Base-by-base conservation (phyloP, 2,113 vertebrate species). In the Lampris incognitus region DNA sequence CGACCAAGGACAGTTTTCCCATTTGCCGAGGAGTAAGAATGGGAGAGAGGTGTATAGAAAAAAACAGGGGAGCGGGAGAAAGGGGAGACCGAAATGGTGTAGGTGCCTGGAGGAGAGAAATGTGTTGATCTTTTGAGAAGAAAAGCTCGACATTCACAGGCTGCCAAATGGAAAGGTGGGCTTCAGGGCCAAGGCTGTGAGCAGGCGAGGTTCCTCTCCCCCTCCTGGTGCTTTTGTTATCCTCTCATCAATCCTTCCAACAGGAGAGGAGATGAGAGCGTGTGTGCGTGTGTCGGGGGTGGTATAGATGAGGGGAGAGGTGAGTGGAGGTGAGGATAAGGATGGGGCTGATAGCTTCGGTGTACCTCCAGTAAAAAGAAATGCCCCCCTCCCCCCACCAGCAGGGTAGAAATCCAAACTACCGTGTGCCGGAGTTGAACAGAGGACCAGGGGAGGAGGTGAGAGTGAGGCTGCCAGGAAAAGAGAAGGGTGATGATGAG, bases 401-500 rank as follows among this genome's bases (percentile, higher is more conserved):
- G 9, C 9, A 46, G 56, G 67, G 62, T 41, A 50, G 58, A 71
- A 10, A 64, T 61, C 71, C 36, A 50, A 39, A 68, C 66, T 70
- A 51, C 54, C 81, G 73, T 2, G 59, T n/a, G 5, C 13, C 59
- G 44, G 56, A 79, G 73, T 70, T 72, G 81, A 76, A 76, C 72
- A 74, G 8, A 56, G 66, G 70, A 80, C 83, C 61, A 76, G 60
- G 77, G 69, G 63, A 69, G 78, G 76, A 87, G 82, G 81, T 78
- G 81, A 82, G 79, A 76, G 48, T 65, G 83, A 84, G 80, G 84
- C 67, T 63, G 58, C 92, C 91, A 78, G 93, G 93, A 74, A 65
- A 91, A 81, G 63, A 75, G 84, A 86, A 79, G 81, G 78, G 88
- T 95, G 95, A 94, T 97, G 97, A 97, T 97, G 95, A 97, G 95